Evolutionary conservation across 2,113 vertebrate species (phyloP), one percentile per base, ranked within the genome.

Genomic region (Sorex araneus): DNA sequence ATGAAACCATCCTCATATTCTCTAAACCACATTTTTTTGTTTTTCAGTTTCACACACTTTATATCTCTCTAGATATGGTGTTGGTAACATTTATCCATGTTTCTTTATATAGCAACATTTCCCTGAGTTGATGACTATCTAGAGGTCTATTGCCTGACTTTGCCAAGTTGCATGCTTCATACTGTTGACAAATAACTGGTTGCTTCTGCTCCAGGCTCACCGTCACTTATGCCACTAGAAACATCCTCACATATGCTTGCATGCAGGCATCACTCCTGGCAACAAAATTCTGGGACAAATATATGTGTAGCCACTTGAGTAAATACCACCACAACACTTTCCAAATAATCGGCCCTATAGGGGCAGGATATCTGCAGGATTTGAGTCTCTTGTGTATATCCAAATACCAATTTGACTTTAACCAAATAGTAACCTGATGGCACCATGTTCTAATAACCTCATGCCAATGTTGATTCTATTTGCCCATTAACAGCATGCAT

Each of bases 211-310:
- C 10, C 30, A 30, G 11, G 19, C 27, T 19, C 13, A 21, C 21
- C 2, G 13, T 16, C 21, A 45, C 25, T 15, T 3, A 30, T 0
- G 1, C 3, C 28, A 12, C 54, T 18, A 11, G 25, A 34, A 28
- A 93, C 8, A 6, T 60, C 57, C 45, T 74, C 36, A 25, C 2
- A 4, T 9, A 8, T 11, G 43, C 9, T 45, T 30, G 11, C 2
- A 9, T 13, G 7, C 4, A 10, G 3, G 5, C 32, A 10, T 81
- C 23, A 60, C 71, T 16, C 0, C 27, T 5, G 3, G 27, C 4
- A 21, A 0, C 36, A 18, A 50, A 74, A 47, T 0, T 28, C 21
- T n/a, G 10, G 60, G 5, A 10, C 23, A 36, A 18, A 87, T 70
- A 19, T 1, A 8, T 4, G 2, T 43, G 21, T 40, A 3, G 19